Percentiles rank a stretch among this genome's conserved stretches.
Evolutionary conservation across 2,113 vertebrate genomes (phyloP).

Genomic region (Boulengeromyrus knoepffleri): DNA sequence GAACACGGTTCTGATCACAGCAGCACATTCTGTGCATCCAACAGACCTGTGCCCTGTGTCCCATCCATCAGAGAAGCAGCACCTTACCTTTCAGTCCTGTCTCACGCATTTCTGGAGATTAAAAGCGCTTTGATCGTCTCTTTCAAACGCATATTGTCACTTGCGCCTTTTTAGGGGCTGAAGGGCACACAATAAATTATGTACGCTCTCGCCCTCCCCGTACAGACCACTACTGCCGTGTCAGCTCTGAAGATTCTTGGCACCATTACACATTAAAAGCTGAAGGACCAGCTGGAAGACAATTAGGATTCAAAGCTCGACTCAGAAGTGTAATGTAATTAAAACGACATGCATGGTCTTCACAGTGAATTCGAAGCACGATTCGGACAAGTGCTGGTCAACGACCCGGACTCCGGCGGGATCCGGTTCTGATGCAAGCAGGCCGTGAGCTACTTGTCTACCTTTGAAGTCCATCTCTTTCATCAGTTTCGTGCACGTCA

Average conservation of each 20-base stretch:
- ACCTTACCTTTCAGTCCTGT: not conserved
- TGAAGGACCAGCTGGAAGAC: not conserved
- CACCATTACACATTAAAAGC: not conserved
- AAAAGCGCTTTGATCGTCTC: conserved; percentile 8
- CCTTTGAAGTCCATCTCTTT: conserved; percentile 43
- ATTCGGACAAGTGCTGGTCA: not conserved
- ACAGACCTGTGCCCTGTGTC: not conserved
- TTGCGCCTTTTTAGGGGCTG: not conserved
- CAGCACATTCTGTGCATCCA: not conserved
- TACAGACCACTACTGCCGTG: not conserved
- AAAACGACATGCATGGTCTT: not conserved
- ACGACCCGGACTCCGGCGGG: not conserved
- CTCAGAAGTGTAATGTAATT: not conserved
- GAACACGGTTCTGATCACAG: not conserved
- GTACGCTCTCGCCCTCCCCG: not conserved
- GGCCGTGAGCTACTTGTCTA: conserved; percentile 13
- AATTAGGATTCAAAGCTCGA: not conserved
- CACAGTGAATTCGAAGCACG: not conserved
- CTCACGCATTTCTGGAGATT: not conserved
- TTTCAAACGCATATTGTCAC: not conserved
- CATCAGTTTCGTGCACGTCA: conserved; percentile 37
- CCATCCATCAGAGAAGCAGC: not conserved
- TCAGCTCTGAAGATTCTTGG: not conserved
- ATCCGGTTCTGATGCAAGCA: conserved; percentile 2
- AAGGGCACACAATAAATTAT: not conserved